Evolutionary conservation across 2,888 invertebrate species (phyloP).

Genomic region (Xanthorhoe designata): DNA sequence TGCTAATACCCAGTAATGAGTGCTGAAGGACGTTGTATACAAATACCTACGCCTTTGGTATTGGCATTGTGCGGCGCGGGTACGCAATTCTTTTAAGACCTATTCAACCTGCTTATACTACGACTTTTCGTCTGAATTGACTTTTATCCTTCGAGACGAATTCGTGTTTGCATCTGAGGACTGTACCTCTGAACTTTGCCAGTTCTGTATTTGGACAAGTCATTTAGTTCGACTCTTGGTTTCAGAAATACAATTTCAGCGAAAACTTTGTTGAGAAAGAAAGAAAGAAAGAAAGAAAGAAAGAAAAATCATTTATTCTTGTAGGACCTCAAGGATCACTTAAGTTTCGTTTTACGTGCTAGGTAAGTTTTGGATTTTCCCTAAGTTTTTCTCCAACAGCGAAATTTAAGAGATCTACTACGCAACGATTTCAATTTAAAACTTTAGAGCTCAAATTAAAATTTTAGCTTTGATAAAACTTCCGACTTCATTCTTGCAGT

Average conservation of each 20-base stretch:
- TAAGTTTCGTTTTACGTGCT: too few relatives aligned
- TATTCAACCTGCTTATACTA: background rate
- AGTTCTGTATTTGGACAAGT: too few relatives aligned
- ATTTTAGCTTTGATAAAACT: background rate
- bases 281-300: too few relatives aligned
- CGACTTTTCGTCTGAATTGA: background rate
- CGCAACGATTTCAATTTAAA: background rate
- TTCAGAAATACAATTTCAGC: background rate
- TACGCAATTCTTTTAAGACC: background rate
- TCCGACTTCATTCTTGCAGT: background rate
- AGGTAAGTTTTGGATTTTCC: background rate
- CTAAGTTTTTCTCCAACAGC: background rate
- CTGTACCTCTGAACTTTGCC: too few relatives aligned
- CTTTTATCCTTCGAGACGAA: background rate
- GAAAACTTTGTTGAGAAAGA: background rate
- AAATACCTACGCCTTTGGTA: slow-evolving; percentile 1
- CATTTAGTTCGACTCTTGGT: background rate
- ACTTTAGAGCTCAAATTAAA: background rate
- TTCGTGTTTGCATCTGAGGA: background rate
- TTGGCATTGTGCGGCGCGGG: slow-evolving; percentile 3
- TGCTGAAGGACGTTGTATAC: slow-evolving; percentile 36
- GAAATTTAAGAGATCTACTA: background rate
- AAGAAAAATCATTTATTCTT: too few relatives aligned
- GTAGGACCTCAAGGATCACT: too few relatives aligned
- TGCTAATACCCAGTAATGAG: slow-evolving; percentile 42